A percentile compares a stretch with the other conserved stretches of the same genome.
These are phyloP conservation scores for Buteo buteo DNA, from an alignment of 2,113 vertebrate species.

Conservation along the genomic window DNA sequence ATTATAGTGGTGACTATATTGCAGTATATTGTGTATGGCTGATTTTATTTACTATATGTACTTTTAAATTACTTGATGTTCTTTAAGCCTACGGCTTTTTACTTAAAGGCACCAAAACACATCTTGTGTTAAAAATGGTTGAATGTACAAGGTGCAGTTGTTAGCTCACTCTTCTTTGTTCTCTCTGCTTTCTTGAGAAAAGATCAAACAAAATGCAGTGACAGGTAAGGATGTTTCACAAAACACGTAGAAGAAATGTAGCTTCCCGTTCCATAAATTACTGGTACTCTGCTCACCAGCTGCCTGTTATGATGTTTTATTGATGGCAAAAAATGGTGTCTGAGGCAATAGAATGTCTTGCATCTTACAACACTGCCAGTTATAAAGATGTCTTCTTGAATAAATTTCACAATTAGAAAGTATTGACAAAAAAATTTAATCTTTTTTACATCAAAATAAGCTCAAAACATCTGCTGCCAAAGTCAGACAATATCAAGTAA, in stretches of 20 bases:
- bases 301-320: conserved; percentile 63
- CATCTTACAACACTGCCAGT: conserved; percentile 1
- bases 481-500: conserved; percentile 48
- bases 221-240: conserved; percentile 54
- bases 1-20: not conserved
- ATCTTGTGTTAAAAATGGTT: not conserved
- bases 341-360: conserved; percentile 33
- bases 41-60: not conserved
- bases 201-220: conserved; percentile 46
- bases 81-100: not conserved
- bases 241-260: conserved; percentile 32
- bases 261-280: conserved; percentile 58
- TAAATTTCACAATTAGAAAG: conserved; percentile 64
- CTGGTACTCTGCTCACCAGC: conserved; percentile 32
- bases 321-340: conserved; percentile 65
- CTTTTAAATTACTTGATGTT: not conserved
- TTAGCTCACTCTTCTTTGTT: conserved; percentile 20
- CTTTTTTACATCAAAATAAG: conserved; percentile 61
- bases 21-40: not conserved
- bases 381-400: conserved; percentile 58
- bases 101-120: not conserved
- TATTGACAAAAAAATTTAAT: conserved; percentile 66
- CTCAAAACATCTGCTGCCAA: conserved; percentile 56
- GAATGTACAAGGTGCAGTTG: not conserved
- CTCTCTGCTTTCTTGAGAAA: conserved; percentile 3